Conservation (phyloP, 2,113 vertebrate species). For the Felis chaus region DNA sequence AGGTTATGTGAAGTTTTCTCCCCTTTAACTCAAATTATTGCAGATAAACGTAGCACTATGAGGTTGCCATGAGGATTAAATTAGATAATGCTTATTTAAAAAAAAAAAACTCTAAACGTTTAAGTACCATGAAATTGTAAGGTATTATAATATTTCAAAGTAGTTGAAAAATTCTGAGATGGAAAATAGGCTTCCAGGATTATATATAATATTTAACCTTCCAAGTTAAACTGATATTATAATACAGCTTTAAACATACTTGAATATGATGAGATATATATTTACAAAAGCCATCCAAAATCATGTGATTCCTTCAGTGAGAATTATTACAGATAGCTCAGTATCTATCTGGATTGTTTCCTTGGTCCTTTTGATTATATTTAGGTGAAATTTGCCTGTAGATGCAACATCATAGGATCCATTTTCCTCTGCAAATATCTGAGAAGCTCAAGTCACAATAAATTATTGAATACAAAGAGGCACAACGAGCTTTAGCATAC, state of each 20-base stretch:
- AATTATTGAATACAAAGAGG: constrained; percentile 29
- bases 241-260: background rate
- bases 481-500: background rate
- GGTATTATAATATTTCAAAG: constrained; percentile 13
- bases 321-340: background rate
- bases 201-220: background rate
- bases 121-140: background rate
- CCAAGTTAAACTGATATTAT: background rate
- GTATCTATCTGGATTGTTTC: background rate
- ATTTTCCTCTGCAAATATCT: constrained; percentile 32
- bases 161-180: constrained; percentile 7
- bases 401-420: fast-evolving
- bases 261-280: background rate
- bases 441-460: constrained; percentile 36
- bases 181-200: background rate
- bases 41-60: background rate
- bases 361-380: background rate
- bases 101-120: background rate
- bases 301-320: constrained; percentile 3
- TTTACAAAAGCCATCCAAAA: constrained; percentile 22
- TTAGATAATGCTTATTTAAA: background rate
- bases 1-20: background rate
- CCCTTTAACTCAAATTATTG: background rate
- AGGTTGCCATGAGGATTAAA: background rate
- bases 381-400: constrained; percentile 9